Conservation (phyloP, 1,140 invertebrate genomes). For the Drosophila erecta region DNA sequence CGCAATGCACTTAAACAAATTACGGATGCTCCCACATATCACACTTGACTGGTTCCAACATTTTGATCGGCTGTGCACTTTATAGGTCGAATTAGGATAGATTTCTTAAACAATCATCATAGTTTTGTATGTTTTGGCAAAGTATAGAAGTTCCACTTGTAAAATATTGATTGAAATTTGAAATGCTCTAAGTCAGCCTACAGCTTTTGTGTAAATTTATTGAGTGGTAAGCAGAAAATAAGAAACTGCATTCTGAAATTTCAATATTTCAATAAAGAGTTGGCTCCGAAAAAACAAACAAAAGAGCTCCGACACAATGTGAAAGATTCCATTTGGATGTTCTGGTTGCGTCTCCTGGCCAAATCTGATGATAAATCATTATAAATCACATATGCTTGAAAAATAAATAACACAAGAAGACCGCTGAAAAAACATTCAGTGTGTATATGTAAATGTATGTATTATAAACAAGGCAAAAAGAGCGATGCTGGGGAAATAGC, state of each 20-base stretch:
- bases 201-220: background rate
- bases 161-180: no score
- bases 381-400: constrained; percentile 67
- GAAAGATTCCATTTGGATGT: constrained; percentile 56
- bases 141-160: no score
- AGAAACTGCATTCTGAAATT: background rate
- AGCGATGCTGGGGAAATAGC: constrained; percentile 62
- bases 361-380: constrained; percentile 67
- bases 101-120: no score
- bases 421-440: constrained; percentile 48
- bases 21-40: constrained; percentile 21
- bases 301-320: constrained; percentile 26
- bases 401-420: constrained; percentile 50
- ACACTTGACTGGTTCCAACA: constrained; percentile 12
- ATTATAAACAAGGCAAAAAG: constrained; percentile 42
- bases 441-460: constrained; percentile 25
- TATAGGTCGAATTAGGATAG: background rate
- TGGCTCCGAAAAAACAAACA: background rate
- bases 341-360: constrained; percentile 19
- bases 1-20: constrained; percentile 41
- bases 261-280: background rate
- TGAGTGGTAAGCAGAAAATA: background rate
- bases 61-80: constrained; percentile 7
- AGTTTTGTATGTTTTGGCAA: no score
- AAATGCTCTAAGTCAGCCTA: no score